Percentiles rank a stretch among this genome's conserved stretches.
Conservation (phyloP, 2,888 invertebrate genomes). For the Thera obeliscata region DNA sequence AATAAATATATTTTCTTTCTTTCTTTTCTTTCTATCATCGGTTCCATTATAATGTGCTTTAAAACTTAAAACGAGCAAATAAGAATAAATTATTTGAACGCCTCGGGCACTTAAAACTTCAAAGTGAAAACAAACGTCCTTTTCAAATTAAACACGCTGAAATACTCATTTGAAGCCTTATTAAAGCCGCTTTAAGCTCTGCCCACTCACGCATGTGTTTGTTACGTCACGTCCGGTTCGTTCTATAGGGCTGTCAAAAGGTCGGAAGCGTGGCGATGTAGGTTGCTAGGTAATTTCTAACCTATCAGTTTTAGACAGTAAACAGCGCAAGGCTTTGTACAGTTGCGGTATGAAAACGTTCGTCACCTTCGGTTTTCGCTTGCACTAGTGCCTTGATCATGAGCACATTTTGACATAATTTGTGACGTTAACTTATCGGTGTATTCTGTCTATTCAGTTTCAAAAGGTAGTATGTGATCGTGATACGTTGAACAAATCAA, state of each 20-base stretch:
- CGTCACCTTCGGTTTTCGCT: too few species aligned
- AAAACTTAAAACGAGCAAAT: not conserved
- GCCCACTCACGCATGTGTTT: conserved; percentile 8
- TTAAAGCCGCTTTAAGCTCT: conserved; percentile 7
- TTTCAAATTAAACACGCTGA: conserved; percentile 12
- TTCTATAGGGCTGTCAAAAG: conserved; percentile 7
- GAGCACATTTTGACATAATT: too few species aligned
- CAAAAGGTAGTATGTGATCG: too few species aligned
- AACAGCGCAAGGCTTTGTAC: too few species aligned
- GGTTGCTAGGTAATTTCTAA: not conserved
- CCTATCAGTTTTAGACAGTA: too few species aligned
- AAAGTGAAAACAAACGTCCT: conserved; percentile 14
- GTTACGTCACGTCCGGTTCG: conserved; percentile 6
- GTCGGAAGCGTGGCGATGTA: not conserved
- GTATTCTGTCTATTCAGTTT: too few species aligned
- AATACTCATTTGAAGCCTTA: conserved; percentile 12
- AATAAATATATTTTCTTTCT: too few species aligned
- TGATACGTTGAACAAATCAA: too few species aligned
- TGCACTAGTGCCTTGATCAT: too few species aligned
- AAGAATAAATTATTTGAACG: conserved; percentile 7
- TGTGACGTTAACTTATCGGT: too few species aligned
- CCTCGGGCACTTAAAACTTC: conserved; percentile 11
- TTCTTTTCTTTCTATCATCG: too few species aligned
- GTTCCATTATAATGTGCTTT: not conserved
- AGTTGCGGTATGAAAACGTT: too few species aligned